These are phyloP conservation scores for Montifringilla adamsi DNA, from an alignment of 2,113 vertebrate genomes.

Conservation along the genomic window DNA sequence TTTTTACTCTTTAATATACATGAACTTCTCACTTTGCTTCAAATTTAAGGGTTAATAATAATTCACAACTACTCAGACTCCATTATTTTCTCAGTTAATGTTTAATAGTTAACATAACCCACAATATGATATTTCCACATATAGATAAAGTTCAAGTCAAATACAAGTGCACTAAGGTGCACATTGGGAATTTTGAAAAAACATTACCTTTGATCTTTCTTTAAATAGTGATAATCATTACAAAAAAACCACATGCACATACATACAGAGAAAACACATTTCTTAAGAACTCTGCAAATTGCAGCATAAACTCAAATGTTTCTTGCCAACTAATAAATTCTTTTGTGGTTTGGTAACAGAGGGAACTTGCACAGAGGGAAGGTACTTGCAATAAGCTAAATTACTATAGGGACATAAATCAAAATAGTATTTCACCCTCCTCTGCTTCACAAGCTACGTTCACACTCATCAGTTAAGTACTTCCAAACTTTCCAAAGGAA, in stretches of 20 bases:
- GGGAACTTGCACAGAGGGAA: not conserved
- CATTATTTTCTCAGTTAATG: not conserved
- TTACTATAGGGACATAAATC: not conserved
- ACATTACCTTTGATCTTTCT: not conserved
- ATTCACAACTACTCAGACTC: not conserved
- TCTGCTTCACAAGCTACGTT: not conserved
- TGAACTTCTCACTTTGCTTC: not conserved
- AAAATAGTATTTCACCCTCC: not conserved
- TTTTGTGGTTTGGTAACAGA: slow-evolving; percentile 2
- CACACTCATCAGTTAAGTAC: not conserved
- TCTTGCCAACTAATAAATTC: slow-evolving; percentile 15
- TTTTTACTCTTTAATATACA: not conserved
- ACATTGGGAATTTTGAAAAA: not conserved
- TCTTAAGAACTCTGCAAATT: not conserved
- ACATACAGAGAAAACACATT: not conserved
- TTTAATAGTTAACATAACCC: not conserved
- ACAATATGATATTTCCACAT: not conserved
- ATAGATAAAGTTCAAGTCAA: not conserved
- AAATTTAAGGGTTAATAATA: not conserved
- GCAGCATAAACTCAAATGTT: not conserved
- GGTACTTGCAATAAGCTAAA: not conserved
- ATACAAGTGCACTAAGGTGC: not conserved
- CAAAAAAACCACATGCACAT: not conserved
- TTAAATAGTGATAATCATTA: not conserved
- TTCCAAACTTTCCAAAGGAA: slow-evolving; percentile 11